Percentiles rank a stretch among this genome's conserved stretches.
These are phyloP conservation scores for Diplosoma virens DNA, from an alignment of 23 tunicate genomes.

Conservation along the genomic window DNA sequence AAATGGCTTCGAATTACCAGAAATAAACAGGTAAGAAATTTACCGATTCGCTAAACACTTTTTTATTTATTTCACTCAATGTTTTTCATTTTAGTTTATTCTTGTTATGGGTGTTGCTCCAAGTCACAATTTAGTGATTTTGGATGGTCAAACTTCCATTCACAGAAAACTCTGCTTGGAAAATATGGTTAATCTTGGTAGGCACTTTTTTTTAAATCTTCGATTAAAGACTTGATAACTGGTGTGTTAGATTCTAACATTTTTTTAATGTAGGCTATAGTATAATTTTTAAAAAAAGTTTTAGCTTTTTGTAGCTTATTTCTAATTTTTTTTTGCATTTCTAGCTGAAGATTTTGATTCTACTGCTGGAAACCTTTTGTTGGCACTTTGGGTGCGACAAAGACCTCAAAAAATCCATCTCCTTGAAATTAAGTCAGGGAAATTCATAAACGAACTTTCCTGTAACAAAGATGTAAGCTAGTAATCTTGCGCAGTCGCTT, in stretches of 20 bases:
- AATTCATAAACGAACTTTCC: neutral
- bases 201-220: neutral
- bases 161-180: slow-evolving; percentile 3
- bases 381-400: slow-evolving; percentile 9
- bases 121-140: neutral
- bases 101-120: neutral
- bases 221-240: neutral
- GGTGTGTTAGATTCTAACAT: neutral
- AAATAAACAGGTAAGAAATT: slow-evolving; percentile 24
- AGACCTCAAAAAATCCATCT: neutral
- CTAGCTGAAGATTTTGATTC: neutral
- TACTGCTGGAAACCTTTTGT: neutral
- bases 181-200: neutral
- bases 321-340: neutral
- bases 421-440: slow-evolving; percentile 9
- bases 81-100: neutral
- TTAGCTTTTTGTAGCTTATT: neutral
- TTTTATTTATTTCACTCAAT: neutral
- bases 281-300: neutral
- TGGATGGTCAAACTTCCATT: neutral
- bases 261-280: too few species aligned
- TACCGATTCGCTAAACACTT: neutral
- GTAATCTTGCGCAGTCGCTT: too few species aligned
- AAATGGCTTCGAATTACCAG: slow-evolving; percentile 26
- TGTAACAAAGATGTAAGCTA: slow-evolving; percentile 1